Evolutionary conservation across 2,113 vertebrate species (phyloP).

Genomic region (Crocuta crocuta): DNA sequence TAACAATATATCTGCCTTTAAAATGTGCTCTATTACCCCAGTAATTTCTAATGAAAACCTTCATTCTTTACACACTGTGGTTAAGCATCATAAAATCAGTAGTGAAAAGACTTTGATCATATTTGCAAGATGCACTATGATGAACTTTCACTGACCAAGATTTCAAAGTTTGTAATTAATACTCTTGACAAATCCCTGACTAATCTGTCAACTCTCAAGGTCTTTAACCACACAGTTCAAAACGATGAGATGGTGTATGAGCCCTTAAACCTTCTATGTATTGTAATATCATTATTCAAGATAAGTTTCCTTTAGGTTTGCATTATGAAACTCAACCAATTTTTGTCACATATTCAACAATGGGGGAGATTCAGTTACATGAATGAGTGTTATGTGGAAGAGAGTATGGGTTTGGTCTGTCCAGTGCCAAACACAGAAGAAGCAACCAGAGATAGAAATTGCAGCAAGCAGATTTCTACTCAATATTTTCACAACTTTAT

Average conservation of each 20-base stretch:
- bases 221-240: constrained; percentile 67
- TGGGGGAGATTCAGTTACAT: not conserved
- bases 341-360: not conserved
- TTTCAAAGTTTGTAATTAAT: constrained; percentile 78
- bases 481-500: not conserved
- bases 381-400: not conserved
- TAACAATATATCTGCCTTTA: not conserved
- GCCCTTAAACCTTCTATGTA: not conserved
- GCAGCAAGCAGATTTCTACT: not conserved
- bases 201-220: constrained; percentile 70
- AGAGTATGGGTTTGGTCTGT: not conserved
- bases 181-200: constrained; percentile 76
- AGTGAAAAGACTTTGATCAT: constrained; percentile 81
- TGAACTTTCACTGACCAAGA: constrained; percentile 79
- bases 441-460: not conserved
- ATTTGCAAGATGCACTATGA: constrained; percentile 72
- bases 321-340: not conserved
- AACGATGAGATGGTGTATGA: constrained; percentile 16
- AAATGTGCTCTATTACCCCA: not conserved
- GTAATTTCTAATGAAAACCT: constrained; percentile 67
- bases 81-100: constrained; percentile 79
- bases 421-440: not conserved
- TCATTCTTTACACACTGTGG: constrained; percentile 69
- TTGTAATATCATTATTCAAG: constrained; percentile 2
- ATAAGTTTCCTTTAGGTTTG: not conserved